Evolutionary conservation across 2,888 invertebrate species (phyloP), one percentile per base, ranked within the genome.

Genomic region (Tryphoninae sp.): DNA sequence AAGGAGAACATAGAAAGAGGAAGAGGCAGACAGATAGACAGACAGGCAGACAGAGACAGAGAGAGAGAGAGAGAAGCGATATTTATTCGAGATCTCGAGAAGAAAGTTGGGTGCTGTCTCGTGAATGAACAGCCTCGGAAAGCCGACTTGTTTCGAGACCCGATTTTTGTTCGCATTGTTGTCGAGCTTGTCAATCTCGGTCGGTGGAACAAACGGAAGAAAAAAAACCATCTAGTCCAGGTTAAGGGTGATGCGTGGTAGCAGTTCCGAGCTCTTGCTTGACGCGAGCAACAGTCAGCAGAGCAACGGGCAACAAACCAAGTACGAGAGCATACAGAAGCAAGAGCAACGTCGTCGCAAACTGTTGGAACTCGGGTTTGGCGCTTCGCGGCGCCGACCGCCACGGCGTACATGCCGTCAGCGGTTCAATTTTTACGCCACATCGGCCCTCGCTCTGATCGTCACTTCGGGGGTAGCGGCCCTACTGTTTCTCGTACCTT

Each of bases 191-290:
- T 45, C 13, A 3, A 2, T 45, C 13, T 74, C 71, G 84, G 49
- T 49, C 45, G 40, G 53, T 26, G 16, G 49, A 53, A 13, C 49
- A 76, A 51, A 59, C 33, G 72, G 23, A 23, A 2, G n/a, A 11
- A 22, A 61, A 23, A 11, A 49, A 55, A 26, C 26, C 75, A 59
- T 40, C 65, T 40, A 40, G 68, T 16, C 11, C 19, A 40, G 71
- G 65, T 58, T 13, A 78, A 78, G 71, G 86, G 89, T 87, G 87
- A 95, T 95, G 95, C 95, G 95, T 93, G 95, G 95, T 93, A 95
- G 95, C 93, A 95, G 95, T 94, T 95, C 95, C 92, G 95, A 95
- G 93, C 94, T 95, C 93, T 94, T 95, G 93, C 95, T 95, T 92
- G 95, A 95, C 92, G 95, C 95, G 92, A 95, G 95, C 93, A 95